Conservation (phyloP, 2,113 vertebrate species). For the Alethe castanea region DNA sequence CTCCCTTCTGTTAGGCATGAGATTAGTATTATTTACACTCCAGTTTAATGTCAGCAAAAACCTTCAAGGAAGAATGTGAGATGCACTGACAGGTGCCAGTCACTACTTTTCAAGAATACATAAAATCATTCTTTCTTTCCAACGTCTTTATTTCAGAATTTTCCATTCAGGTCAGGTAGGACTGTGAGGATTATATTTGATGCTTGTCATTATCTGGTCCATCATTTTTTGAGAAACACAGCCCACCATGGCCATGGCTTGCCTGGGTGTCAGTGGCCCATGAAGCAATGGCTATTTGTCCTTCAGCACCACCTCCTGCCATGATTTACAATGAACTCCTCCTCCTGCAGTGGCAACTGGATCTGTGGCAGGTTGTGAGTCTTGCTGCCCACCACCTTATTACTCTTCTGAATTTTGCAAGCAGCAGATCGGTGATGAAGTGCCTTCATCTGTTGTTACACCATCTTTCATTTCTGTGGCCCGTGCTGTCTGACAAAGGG, state of each 20-base stretch:
- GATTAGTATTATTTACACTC: not conserved
- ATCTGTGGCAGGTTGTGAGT: conserved; percentile 45
- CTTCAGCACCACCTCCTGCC: not conserved
- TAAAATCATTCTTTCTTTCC: not conserved
- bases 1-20: not conserved
- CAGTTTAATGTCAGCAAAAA: not conserved
- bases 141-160: not conserved
- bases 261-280: not conserved
- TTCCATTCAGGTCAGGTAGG: not conserved
- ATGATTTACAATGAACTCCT: not conserved
- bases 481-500: not conserved
- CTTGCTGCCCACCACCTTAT: conserved; percentile 30
- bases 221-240: not conserved
- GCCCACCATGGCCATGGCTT: not conserved
- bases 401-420: conserved; percentile 22
- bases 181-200: not conserved
- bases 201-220: not conserved
- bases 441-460: conserved; percentile 2
- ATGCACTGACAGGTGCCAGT: not conserved
- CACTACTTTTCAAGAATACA: not conserved
- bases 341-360: not conserved
- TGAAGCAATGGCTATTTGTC: conserved; percentile 56
- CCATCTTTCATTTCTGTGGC: conserved; percentile 18
- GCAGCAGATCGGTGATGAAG: not conserved
- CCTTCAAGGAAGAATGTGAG: not conserved